Evolutionary conservation across 2,113 vertebrate species (phyloP).

Genomic region (Bambusicola thoracicus): DNA sequence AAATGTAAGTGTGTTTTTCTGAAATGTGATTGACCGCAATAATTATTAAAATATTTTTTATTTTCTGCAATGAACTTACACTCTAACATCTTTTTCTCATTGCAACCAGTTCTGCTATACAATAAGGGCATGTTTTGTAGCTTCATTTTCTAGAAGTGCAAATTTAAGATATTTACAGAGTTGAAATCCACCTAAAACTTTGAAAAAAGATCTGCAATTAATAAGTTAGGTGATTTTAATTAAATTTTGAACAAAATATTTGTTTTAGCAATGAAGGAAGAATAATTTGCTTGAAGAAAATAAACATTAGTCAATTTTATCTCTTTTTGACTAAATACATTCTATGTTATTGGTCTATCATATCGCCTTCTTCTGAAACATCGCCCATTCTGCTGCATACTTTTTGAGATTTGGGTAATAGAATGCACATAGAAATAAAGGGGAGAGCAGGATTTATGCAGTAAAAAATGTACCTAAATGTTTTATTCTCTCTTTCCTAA

Average conservation of each 20-base stretch:
- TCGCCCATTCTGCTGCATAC: background rate
- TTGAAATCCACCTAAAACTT: background rate
- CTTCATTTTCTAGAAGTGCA: background rate
- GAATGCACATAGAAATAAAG: background rate
- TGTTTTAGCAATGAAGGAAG: background rate
- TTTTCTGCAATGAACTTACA: background rate
- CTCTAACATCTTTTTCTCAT: background rate
- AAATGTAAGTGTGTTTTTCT: slow-evolving; percentile 74
- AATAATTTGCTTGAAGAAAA: background rate
- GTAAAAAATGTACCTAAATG: background rate
- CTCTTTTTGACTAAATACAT: too few relatives aligned
- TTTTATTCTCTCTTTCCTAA: background rate
- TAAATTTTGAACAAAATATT: background rate
- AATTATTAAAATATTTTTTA: background rate
- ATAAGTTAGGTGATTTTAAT: background rate
- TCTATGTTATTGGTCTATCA: too few relatives aligned
- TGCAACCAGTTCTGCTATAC: background rate
- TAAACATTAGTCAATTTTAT: background rate
- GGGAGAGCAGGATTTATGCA: background rate
- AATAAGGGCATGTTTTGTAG: background rate
- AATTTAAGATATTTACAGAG: background rate
- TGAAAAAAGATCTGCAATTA: background rate
- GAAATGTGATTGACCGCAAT: background rate
- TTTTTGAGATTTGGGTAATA: background rate
- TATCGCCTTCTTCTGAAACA: background rate